Percentiles rank a stretch among this genome's conserved stretches.
Conservation (phyloP, 2,888 invertebrate species). For the Hirtodrosophila cameraria region DNA sequence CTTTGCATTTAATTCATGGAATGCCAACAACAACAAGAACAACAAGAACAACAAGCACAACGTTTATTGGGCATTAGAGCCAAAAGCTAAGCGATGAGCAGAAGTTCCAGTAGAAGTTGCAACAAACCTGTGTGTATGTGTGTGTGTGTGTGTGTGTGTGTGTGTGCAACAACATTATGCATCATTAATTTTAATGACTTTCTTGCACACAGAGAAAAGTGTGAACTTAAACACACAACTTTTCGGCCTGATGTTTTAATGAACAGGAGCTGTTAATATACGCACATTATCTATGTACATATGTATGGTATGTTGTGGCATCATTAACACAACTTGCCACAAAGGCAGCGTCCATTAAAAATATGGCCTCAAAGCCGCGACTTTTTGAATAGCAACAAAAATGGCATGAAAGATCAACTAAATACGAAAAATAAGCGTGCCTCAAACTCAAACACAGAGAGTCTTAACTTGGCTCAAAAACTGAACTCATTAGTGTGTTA, state of each 20-base stretch:
- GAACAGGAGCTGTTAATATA: constrained; percentile 48
- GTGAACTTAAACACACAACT: constrained; percentile 39
- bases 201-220: constrained; percentile 29
- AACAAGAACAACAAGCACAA: not conserved
- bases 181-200: constrained; percentile 77
- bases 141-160: too few species aligned
- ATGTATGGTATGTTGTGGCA: not conserved
- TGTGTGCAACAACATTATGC: constrained; percentile 38
- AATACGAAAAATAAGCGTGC: too few species aligned
- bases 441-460: too few species aligned
- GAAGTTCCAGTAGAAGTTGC: not conserved
- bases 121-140: too few species aligned
- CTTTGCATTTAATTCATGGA: constrained; percentile 21
- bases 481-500: constrained; percentile 27
- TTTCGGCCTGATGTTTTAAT: constrained; percentile 52
- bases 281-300: constrained; percentile 15
- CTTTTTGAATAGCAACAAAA: constrained; percentile 10
- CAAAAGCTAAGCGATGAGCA: not conserved
- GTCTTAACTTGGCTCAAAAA: not conserved
- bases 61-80: constrained; percentile 33
- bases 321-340: too few species aligned
- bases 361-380: constrained; percentile 37
- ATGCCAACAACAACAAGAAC: constrained; percentile 5
- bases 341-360: constrained; percentile 49
- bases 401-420: constrained; percentile 20